phyloP scores from a whole-genome alignment of 2,797 vertebrate genomes.

The Phoxinus dragarum region DNA sequence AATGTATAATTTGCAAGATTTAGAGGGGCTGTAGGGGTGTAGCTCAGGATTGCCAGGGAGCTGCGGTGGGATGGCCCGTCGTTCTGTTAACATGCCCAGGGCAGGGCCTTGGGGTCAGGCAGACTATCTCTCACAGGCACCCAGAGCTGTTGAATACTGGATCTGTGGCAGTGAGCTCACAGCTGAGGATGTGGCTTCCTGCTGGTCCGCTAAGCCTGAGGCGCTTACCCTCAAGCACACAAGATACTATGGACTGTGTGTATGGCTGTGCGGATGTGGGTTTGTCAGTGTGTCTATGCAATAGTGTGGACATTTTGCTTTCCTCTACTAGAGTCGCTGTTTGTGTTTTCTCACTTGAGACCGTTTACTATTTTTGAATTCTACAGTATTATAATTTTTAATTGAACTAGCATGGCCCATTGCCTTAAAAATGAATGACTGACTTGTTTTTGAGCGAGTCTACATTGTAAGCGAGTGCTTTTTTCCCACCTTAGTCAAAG shows the following conservation, averaged over 20 bases:
- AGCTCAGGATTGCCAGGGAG: constrained; percentile 47
- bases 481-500: not conserved
- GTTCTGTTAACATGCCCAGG: constrained; percentile 42
- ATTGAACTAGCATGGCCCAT: not conserved
- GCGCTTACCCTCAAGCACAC: constrained; percentile 31
- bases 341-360: not conserved
- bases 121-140: constrained; percentile 22
- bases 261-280: constrained; percentile 3
- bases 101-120: constrained; percentile 25
- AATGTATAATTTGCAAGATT: constrained; percentile 12
- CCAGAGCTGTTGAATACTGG: constrained; percentile 22
- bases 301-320: not conserved
- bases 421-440: not conserved
- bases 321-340: not conserved
- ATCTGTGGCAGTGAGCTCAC: not conserved
- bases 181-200: constrained; percentile 28
- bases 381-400: not conserved
- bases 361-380: not conserved
- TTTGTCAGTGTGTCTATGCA: not conserved
- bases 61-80: constrained; percentile 22
- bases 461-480: not conserved
- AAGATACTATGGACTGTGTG: not conserved
- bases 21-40: constrained; percentile 22
- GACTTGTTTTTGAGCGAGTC: not conserved
- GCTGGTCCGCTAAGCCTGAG: constrained; percentile 29